Evolutionary conservation across 2,113 vertebrate genomes (phyloP), one percentile per base, ranked within the genome.

Genomic region (Marcusenius ussheri): DNA sequence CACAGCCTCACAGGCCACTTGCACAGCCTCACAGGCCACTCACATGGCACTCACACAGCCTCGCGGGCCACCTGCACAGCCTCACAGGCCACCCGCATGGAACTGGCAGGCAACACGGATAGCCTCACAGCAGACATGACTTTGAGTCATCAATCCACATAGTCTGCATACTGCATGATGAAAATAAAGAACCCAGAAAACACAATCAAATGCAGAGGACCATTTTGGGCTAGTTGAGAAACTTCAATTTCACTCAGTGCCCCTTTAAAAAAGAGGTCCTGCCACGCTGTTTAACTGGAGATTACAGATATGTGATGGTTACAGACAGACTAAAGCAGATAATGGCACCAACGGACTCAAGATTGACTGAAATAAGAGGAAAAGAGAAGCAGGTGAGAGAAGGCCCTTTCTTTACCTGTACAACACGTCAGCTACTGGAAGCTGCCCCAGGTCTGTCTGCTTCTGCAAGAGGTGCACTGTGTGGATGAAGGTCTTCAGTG

Each of bases 381-480:
- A 70, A 2, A 27, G 27, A 35, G 70, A 77, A 15, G 31, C 31
- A 11, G 62, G 62, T 31, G 74, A 80, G 35, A 77, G 70, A 77
- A 45, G 46, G 51, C 39, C 7, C 53, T 1, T 74, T 1, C 2
- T 90, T 94, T 87, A 99, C 98, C 98, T 98, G 95, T 99, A 97
- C 7, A 99, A 95, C n/a, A 99, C 97, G 92, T 99, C 98, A 2
- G 98, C 97, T 80, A 99, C 98, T 74, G 98, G 98, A 90, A 99
- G 95, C 89, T 97, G 97, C 89, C 97, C 98, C 88, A 99, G 95
- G 91, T 98, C 97, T 0, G 96, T 97, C 94, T 99, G 98, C 94
- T 99, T 99, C 96, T 99, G 98, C 91, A 99, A 96, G 70, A 99
- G 96, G 94, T 99, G 98, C 89, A 99, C 98, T 87, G 98, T 99